These are phyloP conservation scores for Monarcha castaneiventris DNA, from an alignment of 2,113 vertebrate species.

Conservation along the genomic window DNA sequence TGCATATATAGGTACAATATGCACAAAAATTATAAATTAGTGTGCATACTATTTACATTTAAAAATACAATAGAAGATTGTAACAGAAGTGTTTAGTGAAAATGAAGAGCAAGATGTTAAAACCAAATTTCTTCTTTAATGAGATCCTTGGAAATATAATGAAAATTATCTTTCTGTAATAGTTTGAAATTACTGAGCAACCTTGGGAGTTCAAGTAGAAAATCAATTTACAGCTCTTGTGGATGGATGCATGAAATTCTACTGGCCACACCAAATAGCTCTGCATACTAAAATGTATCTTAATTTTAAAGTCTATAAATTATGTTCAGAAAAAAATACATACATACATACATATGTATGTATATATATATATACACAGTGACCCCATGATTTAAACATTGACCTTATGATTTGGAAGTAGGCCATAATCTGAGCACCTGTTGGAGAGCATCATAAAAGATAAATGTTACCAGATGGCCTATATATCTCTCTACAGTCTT, in stretches of 20 bases:
- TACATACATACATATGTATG: too few relatives aligned
- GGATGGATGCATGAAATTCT: slow-evolving; percentile 18
- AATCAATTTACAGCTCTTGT: slow-evolving; percentile 45
- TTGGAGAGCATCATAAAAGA: neutral
- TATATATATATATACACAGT: neutral
- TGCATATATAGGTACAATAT: neutral
- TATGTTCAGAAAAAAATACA: neutral
- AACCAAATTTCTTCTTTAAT: neutral
- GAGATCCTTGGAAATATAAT: neutral
- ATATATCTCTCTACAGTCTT: neutral
- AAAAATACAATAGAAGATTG: neutral
- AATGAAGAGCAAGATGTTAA: neutral
- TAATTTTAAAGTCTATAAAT: neutral
- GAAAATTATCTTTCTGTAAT: slow-evolving; percentile 29
- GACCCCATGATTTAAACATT: neutral
- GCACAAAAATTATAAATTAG: neutral
- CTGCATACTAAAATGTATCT: neutral
- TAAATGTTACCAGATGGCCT: neutral
- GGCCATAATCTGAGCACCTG: neutral
- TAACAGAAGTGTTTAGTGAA: neutral
- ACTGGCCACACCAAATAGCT: neutral
- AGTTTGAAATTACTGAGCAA: slow-evolving; percentile 48
- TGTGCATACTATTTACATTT: neutral
- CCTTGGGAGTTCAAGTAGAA: slow-evolving; percentile 43
- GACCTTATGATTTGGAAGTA: neutral